Percentiles rank a stretch among this genome's conserved stretches.
Conservation (phyloP, 2,113 vertebrate genomes). For the Rhizomys pruinosus region DNA sequence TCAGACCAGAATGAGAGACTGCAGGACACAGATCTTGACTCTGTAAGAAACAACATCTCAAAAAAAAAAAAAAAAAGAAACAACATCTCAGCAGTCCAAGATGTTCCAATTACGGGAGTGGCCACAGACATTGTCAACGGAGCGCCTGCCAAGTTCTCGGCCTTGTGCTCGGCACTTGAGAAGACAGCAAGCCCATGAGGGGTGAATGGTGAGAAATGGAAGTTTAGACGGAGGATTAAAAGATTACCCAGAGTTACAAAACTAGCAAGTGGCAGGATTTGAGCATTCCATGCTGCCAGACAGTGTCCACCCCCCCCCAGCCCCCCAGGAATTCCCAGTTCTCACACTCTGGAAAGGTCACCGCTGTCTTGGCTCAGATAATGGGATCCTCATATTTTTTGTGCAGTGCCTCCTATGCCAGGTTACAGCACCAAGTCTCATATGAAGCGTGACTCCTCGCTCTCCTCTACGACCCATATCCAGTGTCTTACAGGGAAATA, state of each 20-base stretch:
- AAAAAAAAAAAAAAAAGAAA: too few species aligned
- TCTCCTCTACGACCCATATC: background rate
- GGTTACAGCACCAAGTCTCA: background rate
- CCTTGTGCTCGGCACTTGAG: background rate
- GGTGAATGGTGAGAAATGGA: slow-evolving; percentile 42
- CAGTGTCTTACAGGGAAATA: slow-evolving; percentile 24
- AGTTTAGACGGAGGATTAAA: background rate
- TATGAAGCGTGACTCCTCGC: background rate
- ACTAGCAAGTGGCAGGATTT: background rate
- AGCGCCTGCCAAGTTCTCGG: background rate
- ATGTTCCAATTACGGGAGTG: background rate
- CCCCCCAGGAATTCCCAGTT: background rate
- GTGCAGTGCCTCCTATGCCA: too few species aligned
- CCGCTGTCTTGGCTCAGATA: too few species aligned
- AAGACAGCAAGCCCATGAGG: background rate
- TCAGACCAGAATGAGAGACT: background rate
- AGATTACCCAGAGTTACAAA: slow-evolving; percentile 9
- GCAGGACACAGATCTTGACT: background rate
- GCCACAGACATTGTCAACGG: background rate
- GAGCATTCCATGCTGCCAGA: background rate
- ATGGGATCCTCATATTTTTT: too few species aligned
- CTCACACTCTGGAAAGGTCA: too few species aligned
- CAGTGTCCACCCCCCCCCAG: too few species aligned
- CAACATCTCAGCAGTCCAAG: background rate
- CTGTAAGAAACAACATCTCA: too few species aligned